Conservation (phyloP, 2,113 vertebrate species). For the Mormyrus iriodes region DNA sequence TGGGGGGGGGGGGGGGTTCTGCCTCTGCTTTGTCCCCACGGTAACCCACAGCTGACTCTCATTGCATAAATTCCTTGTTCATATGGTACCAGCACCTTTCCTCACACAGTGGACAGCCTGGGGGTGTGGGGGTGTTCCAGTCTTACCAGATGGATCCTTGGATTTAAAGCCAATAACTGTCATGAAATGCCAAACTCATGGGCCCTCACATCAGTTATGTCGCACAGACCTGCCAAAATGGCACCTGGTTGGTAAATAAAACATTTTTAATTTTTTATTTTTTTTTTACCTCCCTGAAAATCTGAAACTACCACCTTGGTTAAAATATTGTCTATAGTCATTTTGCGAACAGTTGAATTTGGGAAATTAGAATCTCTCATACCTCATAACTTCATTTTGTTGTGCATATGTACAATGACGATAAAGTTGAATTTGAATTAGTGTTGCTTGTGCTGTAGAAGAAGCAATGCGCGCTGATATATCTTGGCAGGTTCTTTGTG, state of each 20-base stretch:
- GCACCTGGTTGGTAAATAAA: neutral
- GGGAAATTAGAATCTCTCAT: neutral
- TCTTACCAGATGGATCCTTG: neutral
- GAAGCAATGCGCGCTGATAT: neutral
- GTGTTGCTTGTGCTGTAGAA: neutral
- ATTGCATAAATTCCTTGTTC: neutral
- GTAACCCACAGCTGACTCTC: neutral
- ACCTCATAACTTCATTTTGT: neutral
- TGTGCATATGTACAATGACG: neutral
- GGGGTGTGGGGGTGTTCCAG: neutral
- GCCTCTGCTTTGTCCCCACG: neutral
- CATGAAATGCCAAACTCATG: neutral
- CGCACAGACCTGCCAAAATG: neutral
- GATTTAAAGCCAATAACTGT: neutral
- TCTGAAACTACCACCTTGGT: neutral
- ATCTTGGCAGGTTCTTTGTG: neutral
- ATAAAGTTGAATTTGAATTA: neutral
- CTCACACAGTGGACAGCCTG: neutral
- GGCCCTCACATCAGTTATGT: neutral
- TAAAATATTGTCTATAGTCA: neutral
- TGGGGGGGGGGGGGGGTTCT: neutral
- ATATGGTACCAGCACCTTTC: neutral
- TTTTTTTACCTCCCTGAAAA: neutral
- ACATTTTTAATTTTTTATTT: neutral
- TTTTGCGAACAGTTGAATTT: neutral